Base-by-base conservation (phyloP, 2,113 vertebrate species). In the Ceyx cyanopectus region DNA sequence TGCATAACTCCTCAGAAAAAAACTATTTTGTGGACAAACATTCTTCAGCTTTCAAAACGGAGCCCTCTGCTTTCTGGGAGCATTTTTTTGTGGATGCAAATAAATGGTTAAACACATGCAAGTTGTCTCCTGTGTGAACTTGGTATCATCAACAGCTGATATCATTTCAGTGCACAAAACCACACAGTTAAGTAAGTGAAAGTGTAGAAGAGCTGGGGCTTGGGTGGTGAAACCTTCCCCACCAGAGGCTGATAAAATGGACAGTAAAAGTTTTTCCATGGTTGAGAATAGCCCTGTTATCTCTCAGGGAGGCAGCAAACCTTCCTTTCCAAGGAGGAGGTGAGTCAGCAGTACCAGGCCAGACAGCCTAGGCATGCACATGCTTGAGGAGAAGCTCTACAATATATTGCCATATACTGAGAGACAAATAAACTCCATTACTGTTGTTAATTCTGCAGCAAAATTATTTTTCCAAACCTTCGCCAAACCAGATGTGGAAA, bases 401-500 rank as follows among this genome's bases (percentile, higher is more conserved):
- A 41, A 11, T 16, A 41, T 43, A 51, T 58, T 94, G 92, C 79
- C 54, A n/a, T 86, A 54, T 50, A 81, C 48, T 70, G n/a, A 91
- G 94, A 94, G 56, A 84, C 87, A 94, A 95, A 70, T 68, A 89
- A 89, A 32, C 67, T 69, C 62, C 87, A 76, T 94, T 66, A 80
- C 82, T 77, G 62, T 37, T 80, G 90, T 80, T 95, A 77, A 94
- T 90, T 93, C 95, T 95, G 77, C 87, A 94, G 77, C 18, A 6
- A 97, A 83, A 91, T 62, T 85, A 87, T 96, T 96, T 94, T 95
- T 96, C 93, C 93, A 95, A 97, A 88, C 76, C 34, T 29, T 96
- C 90, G 76, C 86, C 77, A 94, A 94, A 94, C 66, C 97, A 97
- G 95, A 97, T 97, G 97, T 97, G 95, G 93, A 97, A 97, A 96